Evolutionary conservation across 1,140 invertebrate species (phyloP).

Genomic region (Nasonia vitripennis): DNA sequence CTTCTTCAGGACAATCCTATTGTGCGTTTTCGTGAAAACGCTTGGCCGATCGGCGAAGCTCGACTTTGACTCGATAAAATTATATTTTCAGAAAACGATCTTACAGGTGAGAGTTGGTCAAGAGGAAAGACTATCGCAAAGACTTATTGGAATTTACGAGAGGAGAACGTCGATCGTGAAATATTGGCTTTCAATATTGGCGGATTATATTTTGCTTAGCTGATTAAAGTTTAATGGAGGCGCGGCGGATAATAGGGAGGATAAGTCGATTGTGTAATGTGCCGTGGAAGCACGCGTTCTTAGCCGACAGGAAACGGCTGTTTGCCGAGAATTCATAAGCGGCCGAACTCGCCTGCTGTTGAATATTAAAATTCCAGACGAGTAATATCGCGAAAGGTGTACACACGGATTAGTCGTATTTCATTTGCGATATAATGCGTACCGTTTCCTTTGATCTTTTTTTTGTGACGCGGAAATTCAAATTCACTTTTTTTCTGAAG

Average conservation of each 20-base stretch:
- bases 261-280: neutral
- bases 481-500: neutral
- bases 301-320: neutral
- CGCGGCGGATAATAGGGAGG: neutral
- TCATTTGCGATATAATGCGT: neutral
- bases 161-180: slow-evolving; percentile 4
- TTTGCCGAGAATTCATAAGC: neutral
- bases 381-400: neutral
- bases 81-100: slow-evolving; percentile 14
- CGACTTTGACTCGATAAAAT: slow-evolving; percentile 4
- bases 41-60: neutral
- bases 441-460: neutral
- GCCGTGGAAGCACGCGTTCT: neutral
- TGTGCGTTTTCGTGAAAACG: neutral
- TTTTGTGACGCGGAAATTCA: neutral
- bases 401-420: neutral
- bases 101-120: neutral
- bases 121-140: neutral
- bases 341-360: neutral
- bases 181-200: slow-evolving; percentile 29
- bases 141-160: slow-evolving; percentile 29
- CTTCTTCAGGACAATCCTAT: neutral
- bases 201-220: neutral
- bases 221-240: slow-evolving; percentile 6
- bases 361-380: neutral